Base-by-base conservation (phyloP, 2,113 vertebrate genomes). In the Setophaga petechia region DNA sequence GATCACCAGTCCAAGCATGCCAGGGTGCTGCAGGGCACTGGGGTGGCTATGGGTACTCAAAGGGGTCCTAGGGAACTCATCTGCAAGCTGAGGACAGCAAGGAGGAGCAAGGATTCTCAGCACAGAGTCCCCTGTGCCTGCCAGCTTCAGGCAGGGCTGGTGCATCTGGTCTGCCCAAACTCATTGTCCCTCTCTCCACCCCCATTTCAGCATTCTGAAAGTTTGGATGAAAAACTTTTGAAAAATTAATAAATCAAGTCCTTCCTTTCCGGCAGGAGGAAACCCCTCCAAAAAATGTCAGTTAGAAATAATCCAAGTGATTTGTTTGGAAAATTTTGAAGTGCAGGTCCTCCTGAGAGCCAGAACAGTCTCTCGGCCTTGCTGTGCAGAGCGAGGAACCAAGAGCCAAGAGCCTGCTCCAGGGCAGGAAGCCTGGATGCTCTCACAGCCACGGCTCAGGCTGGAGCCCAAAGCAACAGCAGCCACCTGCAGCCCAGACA, bases 311-410 rank as follows among this genome's bases (percentile, higher is more conserved):
- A 94, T 87, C 93, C 65, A 37, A 92, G 62, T 92, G 87, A 95
- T 92, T 91, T 95, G 86, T 94, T 89, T 94, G 91, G 93, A 96
- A 96, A 95, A 92, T 84, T 65, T 71, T 65, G 84, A 78, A 92
- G 84, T 19, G 2, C 35, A 24, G 80, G 73, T 94, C 84, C 83
- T 91, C 66, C 62, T 0, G 0, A 89, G 94, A 92, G 89, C 91
- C 84, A 81, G 68, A 79, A 87, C 6, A 0, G 73, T 57, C 88
- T 94, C 72, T 83, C 1, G 0, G 63, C 79, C 79, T 88, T 21
- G 0, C 33, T 90, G 35, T 93, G 65, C 35, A 23, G 55, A 89
- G 94, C 76, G 73, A 87, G 89, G 27, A 95, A 35, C 47, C 19
- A 10, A 24, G 46, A 87, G 86, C 92, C 94, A 92, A 94, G 88